Conservation (phyloP, 2,113 vertebrate species). For the Ctenomys sociabilis region DNA sequence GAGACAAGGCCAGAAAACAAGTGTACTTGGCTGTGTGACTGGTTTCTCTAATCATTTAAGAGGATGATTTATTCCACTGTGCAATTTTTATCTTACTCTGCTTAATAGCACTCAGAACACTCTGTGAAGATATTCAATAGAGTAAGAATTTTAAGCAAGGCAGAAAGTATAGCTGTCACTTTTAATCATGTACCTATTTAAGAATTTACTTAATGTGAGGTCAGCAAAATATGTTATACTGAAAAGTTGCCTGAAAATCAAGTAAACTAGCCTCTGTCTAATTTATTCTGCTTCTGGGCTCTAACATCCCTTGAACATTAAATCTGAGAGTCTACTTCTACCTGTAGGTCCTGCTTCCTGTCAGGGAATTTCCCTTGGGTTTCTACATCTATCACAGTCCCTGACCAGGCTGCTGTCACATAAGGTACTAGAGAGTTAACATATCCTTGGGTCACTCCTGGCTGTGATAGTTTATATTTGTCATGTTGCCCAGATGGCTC, state of each 20-base stretch:
- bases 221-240: background rate
- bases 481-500: background rate
- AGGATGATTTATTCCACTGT: background rate
- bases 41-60: constrained; percentile 51
- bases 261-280: background rate
- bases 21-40: constrained; percentile 51
- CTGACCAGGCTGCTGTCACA: background rate
- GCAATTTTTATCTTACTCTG: background rate
- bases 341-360: background rate
- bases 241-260: background rate
- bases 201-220: background rate
- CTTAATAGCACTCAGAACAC: constrained; percentile 14
- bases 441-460: accelerated
- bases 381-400: background rate
- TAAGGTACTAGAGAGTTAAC: background rate
- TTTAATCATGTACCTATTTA: background rate
- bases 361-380: background rate
- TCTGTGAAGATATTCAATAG: background rate
- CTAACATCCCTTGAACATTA: background rate
- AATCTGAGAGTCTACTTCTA: background rate
- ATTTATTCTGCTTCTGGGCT: background rate
- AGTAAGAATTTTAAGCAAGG: background rate
- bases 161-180: background rate
- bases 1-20: constrained; percentile 60
- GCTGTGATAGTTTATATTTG: background rate